Base-by-base conservation (phyloP, 1,140 invertebrate species). In the Archivesica marissinica region DNA sequence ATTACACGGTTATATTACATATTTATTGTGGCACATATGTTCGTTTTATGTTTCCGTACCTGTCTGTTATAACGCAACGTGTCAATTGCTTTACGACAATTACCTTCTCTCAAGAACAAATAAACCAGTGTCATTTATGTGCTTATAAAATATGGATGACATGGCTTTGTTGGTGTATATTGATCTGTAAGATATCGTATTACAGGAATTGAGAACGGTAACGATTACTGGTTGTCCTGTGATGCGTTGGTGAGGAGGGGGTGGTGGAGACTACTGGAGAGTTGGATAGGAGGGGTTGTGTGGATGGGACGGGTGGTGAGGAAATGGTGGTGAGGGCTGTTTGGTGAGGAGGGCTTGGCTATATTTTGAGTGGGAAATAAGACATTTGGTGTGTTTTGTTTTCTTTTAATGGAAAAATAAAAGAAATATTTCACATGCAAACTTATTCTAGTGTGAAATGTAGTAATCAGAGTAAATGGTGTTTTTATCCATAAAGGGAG, bases 91-190 rank as follows among this genome's bases (percentile, higher is more conserved):
- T 28, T 59, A 59, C 56, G 6, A 20, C 3, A 11, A 59, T 59
- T 25, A 17, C 2, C 38, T 13, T 25, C 59, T 20, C 4, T 13
- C 7, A 17, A 17, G 20, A 64, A 64, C 59, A 64, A 64, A 64
- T 64, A 64, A 33, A 64, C 30, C 30, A 3, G 13, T 64, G 30
- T 64, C 30, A 64, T 64, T 35, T 64, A 28, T 64, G 38, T 35
- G 59, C 59, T 64, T 30, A 35, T 64, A 35, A 64, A 64, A 64
- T 64, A 64, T 64, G 11, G 30, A 64, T 64, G 59, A 25, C 15
- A 35, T 35, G 9, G 2, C n/a, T 64, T 6, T 1, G 13, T 17
- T 1, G 59, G n/a, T 64, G 33, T 33, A 35, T 64, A 64, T 64
- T 25, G 30, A 35, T 35, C 59, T n/a, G 20, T 13, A 25, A 17